Conservation (phyloP, 2,888 invertebrate genomes). For the Trichopoda pennipes region DNA sequence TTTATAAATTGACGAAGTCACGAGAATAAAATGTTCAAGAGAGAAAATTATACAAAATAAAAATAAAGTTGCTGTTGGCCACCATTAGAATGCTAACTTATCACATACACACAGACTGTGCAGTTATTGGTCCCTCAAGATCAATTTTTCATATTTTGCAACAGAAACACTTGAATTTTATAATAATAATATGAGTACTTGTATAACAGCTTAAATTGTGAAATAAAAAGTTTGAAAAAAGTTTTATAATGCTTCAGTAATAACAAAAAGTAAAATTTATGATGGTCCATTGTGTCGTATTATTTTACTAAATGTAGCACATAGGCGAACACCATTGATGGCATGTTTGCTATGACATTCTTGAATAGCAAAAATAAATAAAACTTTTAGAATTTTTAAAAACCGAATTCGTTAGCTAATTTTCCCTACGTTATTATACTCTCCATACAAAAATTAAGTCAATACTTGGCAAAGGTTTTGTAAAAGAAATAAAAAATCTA, state of each 20-base stretch:
- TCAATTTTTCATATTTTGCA: conserved; percentile 62
- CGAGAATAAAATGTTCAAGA: neutral
- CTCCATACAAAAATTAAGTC: conserved; percentile 21
- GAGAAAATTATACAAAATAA: neutral
- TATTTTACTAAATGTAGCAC: neutral
- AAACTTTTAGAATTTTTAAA: conserved; percentile 62
- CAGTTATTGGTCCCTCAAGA: conserved; percentile 55
- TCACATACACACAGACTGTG: conserved; percentile 24
- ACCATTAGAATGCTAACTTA: conserved; percentile 15
- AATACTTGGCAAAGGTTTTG: conserved; percentile 50
- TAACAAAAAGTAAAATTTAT: neutral
- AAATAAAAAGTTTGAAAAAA: conserved; percentile 29
- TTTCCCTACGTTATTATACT: conserved; percentile 5
- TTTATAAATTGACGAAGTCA: neutral
- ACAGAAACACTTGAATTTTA: conserved; percentile 37
- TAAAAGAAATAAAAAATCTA: neutral
- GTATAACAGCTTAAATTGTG: conserved; percentile 40
- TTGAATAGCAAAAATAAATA: conserved; percentile 13
- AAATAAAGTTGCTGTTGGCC: conserved; percentile 13
- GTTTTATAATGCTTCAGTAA: neutral
- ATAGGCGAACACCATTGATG: neutral
- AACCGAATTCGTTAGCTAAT: conserved; percentile 45
- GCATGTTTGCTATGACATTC: neutral
- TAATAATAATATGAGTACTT: conserved; percentile 16
- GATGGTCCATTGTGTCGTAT: conserved; percentile 22